Evolutionary conservation across 2,113 vertebrate species (phyloP).

Genomic region (Hippolais icterina): DNA sequence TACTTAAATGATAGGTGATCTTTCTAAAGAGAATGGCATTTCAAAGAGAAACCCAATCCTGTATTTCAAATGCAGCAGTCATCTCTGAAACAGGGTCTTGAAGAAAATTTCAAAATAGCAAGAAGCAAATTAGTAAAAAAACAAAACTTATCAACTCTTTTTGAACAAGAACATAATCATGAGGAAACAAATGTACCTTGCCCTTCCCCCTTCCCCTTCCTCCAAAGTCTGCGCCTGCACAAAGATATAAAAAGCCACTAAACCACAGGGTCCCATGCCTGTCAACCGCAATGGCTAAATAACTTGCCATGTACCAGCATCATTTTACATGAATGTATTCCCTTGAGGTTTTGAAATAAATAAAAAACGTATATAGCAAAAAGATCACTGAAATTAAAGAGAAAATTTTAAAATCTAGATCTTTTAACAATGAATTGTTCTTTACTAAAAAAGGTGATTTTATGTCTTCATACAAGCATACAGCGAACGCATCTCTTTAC

Average conservation of each 20-base stretch:
- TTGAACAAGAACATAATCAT: conserved; percentile 40
- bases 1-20: conserved; percentile 75
- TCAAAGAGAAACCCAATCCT: conserved; percentile 62
- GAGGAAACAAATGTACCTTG: conserved; percentile 6
- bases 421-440: neutral
- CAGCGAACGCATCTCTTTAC: neutral
- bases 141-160: neutral
- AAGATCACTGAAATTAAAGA: neutral
- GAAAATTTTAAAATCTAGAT: neutral
- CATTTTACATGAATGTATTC: neutral
- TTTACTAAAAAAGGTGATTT: neutral
- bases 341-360: neutral
- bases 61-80: conserved; percentile 49
- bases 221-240: neutral
- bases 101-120: conserved; percentile 47
- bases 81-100: conserved; percentile 52
- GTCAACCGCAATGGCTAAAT: neutral
- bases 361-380: neutral
- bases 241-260: conserved; percentile 39
- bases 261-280: neutral
- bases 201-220: neutral
- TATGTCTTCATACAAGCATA: neutral
- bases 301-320: neutral
- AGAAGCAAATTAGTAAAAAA: conserved; percentile 41
- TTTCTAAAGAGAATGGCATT: conserved; percentile 63